A percentile compares a stretch with the other conserved stretches of the same genome.
These are phyloP conservation scores for Lithobates sylvaticus DNA, from an alignment of 2,797 vertebrate genomes.

Conservation along the genomic window DNA sequence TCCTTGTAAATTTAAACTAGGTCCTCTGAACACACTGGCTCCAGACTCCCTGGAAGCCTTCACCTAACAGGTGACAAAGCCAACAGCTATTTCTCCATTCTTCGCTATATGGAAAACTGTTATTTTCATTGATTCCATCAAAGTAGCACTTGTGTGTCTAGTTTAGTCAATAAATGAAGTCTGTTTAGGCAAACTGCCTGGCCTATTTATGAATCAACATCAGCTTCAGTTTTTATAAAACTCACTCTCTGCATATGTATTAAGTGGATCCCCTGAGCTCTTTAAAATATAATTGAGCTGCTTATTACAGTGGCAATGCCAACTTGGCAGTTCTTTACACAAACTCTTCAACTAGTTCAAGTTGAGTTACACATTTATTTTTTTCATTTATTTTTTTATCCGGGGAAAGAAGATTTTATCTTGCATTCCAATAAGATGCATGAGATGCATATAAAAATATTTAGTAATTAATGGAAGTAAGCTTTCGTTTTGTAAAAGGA, in stretches of 20 bases:
- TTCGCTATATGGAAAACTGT: no score
- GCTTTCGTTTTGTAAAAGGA: no score
- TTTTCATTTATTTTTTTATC: not conserved
- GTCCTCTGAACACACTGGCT: not conserved
- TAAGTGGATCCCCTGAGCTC: not conserved
- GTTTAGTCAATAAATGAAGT: no score
- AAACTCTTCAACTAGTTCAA: conserved; percentile 19
- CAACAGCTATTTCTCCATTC: no score
- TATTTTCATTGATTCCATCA: no score
- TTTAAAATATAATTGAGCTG: conserved; percentile 3
- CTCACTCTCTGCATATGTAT: not conserved
- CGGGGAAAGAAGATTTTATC: no score
- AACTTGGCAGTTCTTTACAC: not conserved
- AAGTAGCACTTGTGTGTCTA: no score
- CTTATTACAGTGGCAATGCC: conserved; percentile 14
- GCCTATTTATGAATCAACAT: conserved; percentile 11
- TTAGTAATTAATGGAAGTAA: no score
- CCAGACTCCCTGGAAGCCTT: not conserved
- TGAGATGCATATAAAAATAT: no score
- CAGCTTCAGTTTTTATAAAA: not conserved
- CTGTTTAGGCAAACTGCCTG: no score
- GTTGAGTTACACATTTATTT: not conserved
- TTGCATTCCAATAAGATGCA: no score
- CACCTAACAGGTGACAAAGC: not conserved
- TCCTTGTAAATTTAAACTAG: no score